A percentile compares a stretch with the other conserved stretches of the same genome.
Evolutionary conservation across 2,113 vertebrate species (phyloP).

Genomic region (Scortum barcoo): DNA sequence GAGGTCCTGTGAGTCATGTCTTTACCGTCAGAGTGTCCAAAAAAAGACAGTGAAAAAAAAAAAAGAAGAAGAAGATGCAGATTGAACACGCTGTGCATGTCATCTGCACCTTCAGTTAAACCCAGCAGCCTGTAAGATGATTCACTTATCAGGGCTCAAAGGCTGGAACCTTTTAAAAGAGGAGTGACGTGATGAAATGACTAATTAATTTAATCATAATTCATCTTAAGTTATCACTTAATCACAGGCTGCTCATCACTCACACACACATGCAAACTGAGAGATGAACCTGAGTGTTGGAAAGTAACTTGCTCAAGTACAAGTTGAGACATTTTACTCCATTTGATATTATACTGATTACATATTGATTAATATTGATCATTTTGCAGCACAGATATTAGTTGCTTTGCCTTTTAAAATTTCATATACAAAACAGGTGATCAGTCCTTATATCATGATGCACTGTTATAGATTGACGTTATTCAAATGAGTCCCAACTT

Average conservation of each 20-base stretch:
- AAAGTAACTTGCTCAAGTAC: not conserved
- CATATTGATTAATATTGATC: too few relatives aligned
- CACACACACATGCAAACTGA: not conserved
- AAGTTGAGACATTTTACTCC: not conserved
- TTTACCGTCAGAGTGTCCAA: constrained; percentile 43
- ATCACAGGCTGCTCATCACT: not conserved
- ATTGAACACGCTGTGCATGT: not conserved
- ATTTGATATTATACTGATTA: too few relatives aligned
- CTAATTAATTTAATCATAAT: not conserved
- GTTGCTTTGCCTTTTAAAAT: not conserved
- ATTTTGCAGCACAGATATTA: not conserved
- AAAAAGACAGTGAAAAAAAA: not conserved
- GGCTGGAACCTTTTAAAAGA: not conserved
- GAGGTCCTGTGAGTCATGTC: constrained; percentile 72
- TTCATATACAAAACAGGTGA: not conserved
- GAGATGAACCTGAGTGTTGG: not conserved
- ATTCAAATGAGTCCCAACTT: not conserved
- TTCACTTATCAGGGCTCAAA: not conserved
- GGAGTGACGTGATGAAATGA: not conserved
- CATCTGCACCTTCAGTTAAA: not conserved
- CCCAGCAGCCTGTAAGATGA: not conserved
- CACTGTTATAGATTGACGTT: not conserved
- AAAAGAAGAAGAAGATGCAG: not conserved
- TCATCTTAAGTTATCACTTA: not conserved
- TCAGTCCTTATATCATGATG: not conserved